Base-by-base conservation (phyloP, 2,888 invertebrate genomes). In the Dryobota labecula region DNA sequence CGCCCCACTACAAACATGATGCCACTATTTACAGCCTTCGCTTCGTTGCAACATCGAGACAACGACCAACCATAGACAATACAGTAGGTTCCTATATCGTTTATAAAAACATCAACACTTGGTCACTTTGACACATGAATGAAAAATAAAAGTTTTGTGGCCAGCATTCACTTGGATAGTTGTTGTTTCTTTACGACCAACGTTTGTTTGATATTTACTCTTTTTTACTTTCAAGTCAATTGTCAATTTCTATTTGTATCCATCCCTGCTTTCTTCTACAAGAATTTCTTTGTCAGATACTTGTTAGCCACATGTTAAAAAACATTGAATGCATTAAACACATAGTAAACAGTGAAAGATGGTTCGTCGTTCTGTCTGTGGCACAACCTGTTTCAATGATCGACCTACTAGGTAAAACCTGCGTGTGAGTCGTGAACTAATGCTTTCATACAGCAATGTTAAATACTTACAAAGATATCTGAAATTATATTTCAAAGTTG, bases 341-440 rank as follows among this genome's bases (percentile, higher is more conserved):
- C 2, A 41, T 38, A 30, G 27, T 54, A 47, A 57, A 43, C 2
- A 54, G 61, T 63, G 63, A 64, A 57, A 76, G 57, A 76, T 56
- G 51, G 54, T 51, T 36, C 20, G 30, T 43, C 20, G 18, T 49
- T 60, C n/a, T n/a, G 45, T 64, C 24, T 47, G 38, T 63, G 45
- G 53, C 51, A 66, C 66, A 56, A 78, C 82, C 82, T 36, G 77
- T 81, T 81, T 51, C 9, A 38, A 63, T 58, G 38, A 30, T 41
- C 18, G 53, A 65, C 69, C 57, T 54, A 57, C 63, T 30, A 15
- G n/a, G n/a, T n/a, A n/a, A 36, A 38, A 51, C 49, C 33, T 43
- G 57, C 27, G 18, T 20, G 18, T 30, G 47, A 53, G 36, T 41
- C 18, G n/a, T 24, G 9, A 36, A 51, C 57, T 13, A 53, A 15